Evolutionary conservation across 2,113 vertebrate species (phyloP).

Genomic region (Illadopsis cleaveri): DNA sequence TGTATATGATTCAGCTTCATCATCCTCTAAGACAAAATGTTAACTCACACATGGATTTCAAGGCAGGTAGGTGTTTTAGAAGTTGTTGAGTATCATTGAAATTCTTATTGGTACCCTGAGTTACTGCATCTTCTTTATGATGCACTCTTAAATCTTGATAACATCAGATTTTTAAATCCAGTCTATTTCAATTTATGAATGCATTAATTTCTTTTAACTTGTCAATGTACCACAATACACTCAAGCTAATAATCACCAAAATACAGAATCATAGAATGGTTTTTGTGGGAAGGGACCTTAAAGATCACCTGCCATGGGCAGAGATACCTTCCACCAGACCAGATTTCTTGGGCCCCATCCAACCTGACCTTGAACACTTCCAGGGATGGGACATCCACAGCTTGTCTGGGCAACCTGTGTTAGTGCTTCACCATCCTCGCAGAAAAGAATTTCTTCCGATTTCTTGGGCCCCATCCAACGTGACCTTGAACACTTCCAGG

Average conservation of each 20-base stretch:
- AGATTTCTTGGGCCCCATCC: neutral
- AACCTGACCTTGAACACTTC: neutral
- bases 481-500: too few relatives aligned
- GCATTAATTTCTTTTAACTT: neutral
- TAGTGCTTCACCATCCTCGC: neutral
- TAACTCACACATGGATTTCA: neutral
- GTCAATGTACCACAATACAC: neutral
- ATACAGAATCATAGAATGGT: neutral
- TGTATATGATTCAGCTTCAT: fast-evolving
- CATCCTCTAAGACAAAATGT: neutral
- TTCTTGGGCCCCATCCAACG: too few relatives aligned
- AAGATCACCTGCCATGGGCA: neutral
- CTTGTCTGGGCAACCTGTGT: neutral
- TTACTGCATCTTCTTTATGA: neutral
- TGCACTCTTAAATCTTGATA: neutral
- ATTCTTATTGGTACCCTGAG: neutral
- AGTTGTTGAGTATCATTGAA: neutral
- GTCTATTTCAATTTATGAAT: neutral
- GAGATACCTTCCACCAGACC: neutral
- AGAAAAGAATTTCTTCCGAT: neutral
- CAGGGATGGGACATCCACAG: neutral
- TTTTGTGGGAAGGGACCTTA: neutral
- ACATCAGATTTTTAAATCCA: neutral
- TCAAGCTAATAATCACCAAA: neutral
- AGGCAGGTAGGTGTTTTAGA: neutral